A percentile compares a stretch with the other conserved stretches of the same genome.
Conservation (phyloP, 2,888 invertebrate species). For the Lithophane ornitopus region DNA sequence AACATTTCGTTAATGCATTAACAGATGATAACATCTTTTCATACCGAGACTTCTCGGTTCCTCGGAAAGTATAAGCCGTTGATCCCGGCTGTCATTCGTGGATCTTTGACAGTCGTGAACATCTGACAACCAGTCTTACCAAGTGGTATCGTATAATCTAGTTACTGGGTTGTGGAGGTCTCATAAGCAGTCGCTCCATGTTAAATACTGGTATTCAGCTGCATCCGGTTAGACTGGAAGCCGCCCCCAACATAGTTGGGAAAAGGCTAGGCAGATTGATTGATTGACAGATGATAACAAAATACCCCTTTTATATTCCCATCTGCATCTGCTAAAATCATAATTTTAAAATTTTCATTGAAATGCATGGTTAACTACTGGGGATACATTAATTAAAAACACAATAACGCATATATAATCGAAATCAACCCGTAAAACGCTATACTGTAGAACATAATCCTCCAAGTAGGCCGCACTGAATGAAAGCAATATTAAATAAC, state of each 20-base stretch:
- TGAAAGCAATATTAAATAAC: conserved; percentile 24
- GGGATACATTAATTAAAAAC: background rate
- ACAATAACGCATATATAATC: background rate
- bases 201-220: no score
- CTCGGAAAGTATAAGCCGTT: no score
- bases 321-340: background rate
- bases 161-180: no score
- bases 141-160: no score
- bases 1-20: background rate
- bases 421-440: background rate
- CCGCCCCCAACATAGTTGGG: no score
- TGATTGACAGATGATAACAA: background rate
- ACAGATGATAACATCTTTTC: background rate
- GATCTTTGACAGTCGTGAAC: no score
- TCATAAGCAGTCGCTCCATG: no score
- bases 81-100: no score
- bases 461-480: background rate
- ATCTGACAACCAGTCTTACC: no score
- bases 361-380: background rate
- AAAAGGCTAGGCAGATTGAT: no score
- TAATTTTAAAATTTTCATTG: background rate
- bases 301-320: background rate
- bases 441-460: background rate
- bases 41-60: no score
- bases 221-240: no score